Evolutionary conservation across 2,888 invertebrate species (phyloP).

Genomic region (Emmelina monodactyla): DNA sequence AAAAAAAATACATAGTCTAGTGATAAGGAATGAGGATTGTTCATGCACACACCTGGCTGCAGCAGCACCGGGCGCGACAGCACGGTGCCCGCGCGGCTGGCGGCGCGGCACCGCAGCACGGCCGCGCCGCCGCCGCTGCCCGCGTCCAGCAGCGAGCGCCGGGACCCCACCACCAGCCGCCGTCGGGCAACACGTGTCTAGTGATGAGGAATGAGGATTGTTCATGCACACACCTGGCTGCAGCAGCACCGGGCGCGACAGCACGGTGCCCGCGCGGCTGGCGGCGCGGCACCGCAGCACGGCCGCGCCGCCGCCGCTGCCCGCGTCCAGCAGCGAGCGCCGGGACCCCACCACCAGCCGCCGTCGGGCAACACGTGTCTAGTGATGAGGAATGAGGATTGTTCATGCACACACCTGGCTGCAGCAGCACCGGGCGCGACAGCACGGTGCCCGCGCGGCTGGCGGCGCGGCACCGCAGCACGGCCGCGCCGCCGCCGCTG

Average conservation of each 20-base stretch:
- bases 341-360: slow-evolving; percentile 46
- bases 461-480: slow-evolving; percentile 46
- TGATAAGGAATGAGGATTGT: too few relatives aligned
- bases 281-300: slow-evolving; percentile 47
- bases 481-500: slow-evolving; percentile 37
- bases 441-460: slow-evolving; percentile 46
- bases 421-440: slow-evolving; percentile 46
- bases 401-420: slow-evolving; percentile 41
- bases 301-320: slow-evolving; percentile 39
- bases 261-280: slow-evolving; percentile 42
- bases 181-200: slow-evolving; percentile 48
- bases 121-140: slow-evolving; percentile 43
- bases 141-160: slow-evolving; percentile 46
- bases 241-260: slow-evolving; percentile 47
- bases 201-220: slow-evolving; percentile 3
- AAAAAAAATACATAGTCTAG: too few relatives aligned
- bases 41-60: slow-evolving; percentile 48
- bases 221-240: slow-evolving; percentile 46
- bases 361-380: slow-evolving; percentile 51
- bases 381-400: slow-evolving; percentile 7
- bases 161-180: slow-evolving; percentile 46
- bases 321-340: slow-evolving; percentile 45
- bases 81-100: slow-evolving; percentile 45
- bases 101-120: slow-evolving; percentile 43
- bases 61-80: slow-evolving; percentile 47